Percentiles rank a stretch among this genome's conserved stretches.
Evolutionary conservation across 2,888 invertebrate genomes (phyloP).

Genomic region (Dione vanillae): DNA sequence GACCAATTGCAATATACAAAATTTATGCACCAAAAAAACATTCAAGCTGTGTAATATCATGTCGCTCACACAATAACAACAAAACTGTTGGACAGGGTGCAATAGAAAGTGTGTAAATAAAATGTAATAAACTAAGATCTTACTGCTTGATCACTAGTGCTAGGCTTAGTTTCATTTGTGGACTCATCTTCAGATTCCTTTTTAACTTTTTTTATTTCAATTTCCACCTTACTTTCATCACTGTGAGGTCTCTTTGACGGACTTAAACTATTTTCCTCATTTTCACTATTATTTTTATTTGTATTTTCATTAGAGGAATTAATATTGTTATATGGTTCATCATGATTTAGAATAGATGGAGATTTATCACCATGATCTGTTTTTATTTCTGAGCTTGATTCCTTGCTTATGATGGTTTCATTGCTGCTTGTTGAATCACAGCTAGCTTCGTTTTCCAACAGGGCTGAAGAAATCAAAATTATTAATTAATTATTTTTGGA

Average conservation of each 20-base stretch:
- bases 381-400: slow-evolving; percentile 10
- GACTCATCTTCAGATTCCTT: slow-evolving; percentile 27
- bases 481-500: no score
- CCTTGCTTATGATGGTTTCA: background rate
- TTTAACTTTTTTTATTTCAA: slow-evolving; percentile 60
- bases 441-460: slow-evolving; percentile 7
- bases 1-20: no score
- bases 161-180: slow-evolving; percentile 13
- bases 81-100: background rate
- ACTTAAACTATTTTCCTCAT: slow-evolving; percentile 24
- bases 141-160: slow-evolving; percentile 36
- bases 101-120: background rate
- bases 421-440: background rate
- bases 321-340: background rate
- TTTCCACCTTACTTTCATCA: slow-evolving; percentile 43
- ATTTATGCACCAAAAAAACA: no score
- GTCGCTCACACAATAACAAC: background rate
- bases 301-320: slow-evolving; percentile 15
- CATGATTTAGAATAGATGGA: slow-evolving; percentile 31
- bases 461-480: no score
- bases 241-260: slow-evolving; percentile 57
- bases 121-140: background rate
- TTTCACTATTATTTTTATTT: slow-evolving; percentile 3
- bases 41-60: no score
- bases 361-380: background rate